Evolutionary conservation across 64 coral and sea anemone species (phyloP), one percentile per base, ranked within the genome.

Genomic region (Montipora efflorescens): DNA sequence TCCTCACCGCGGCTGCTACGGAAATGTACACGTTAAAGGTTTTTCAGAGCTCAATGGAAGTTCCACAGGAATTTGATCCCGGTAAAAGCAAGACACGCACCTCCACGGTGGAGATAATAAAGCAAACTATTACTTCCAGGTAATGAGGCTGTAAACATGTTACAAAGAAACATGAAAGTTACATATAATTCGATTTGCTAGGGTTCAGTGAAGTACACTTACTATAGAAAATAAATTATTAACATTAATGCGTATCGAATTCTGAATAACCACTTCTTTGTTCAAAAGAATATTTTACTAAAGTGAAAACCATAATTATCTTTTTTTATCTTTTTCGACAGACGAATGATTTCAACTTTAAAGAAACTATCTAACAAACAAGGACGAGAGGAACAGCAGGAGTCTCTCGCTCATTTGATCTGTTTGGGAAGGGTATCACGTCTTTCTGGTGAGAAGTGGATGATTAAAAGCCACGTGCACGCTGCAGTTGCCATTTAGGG

Each of bases 41-140:
- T 4, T 83, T 90, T 19, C 93, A 90, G 47, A 12, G 76, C 14
- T 94, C 87, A 47, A 84, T 89, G 55, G 21, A 77, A 36, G 44
- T 90, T 21, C 93, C 93, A 14, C 0, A 70, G 6, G 79, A 48
- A 43, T 76, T 94, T 53, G 36, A 43, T 8, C 22, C 14, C 5
- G 67, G 43, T 12, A 0, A 48, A 12, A 62, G 1, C 49, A 8
- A 19, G 4, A 84, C 64, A 6, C 52, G 52, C 5, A 55, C 52
- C 1, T 90, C 53, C 8, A 90, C 80, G 8, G 71, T 95, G 57
- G 93, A 95, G 57, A 77, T 95, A 58, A 95, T 95, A 66, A 62
- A 83, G 44, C 68, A 89, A 50, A 86, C 93, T 23, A 48, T 90
- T 52, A 88, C 93, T 53, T 89, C 64, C 72, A 95, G 93, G 93